phyloP scores from a whole-genome alignment of 2,113 vertebrate genomes.

The Tyto alba region DNA sequence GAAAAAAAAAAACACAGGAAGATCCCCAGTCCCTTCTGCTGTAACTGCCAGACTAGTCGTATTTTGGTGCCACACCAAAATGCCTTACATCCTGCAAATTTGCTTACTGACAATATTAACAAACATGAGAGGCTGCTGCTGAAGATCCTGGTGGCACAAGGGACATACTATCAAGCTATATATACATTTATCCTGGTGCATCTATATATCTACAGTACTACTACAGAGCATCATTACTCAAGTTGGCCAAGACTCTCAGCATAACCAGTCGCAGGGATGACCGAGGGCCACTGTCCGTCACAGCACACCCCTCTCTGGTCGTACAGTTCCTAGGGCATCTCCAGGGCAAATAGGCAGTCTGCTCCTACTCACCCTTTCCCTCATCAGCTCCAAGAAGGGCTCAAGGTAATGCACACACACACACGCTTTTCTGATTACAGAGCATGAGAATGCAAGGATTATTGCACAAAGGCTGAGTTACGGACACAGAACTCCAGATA shows the following conservation, averaged over 20 bases:
- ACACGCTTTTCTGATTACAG: neutral
- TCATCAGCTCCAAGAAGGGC: neutral
- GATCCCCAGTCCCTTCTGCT: neutral
- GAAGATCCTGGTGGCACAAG: neutral
- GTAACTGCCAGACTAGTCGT: neutral
- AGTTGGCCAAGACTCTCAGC: neutral
- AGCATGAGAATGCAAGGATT: neutral
- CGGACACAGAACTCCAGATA: neutral
- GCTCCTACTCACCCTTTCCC: neutral
- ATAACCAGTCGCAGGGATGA: neutral
- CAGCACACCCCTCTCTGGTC: neutral
- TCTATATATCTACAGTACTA: no score
- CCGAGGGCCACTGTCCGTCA: neutral
- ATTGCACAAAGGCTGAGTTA: neutral
- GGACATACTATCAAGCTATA: fast-evolving
- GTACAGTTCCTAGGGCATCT: neutral
- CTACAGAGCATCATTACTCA: neutral
- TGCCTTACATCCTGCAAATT: neutral
- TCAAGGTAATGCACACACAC: neutral
- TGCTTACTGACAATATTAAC: neutral
- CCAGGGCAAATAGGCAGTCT: neutral
- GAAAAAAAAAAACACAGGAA: neutral
- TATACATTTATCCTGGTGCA: neutral
- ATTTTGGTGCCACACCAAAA: neutral
- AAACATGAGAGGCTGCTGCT: neutral